Percentiles rank a stretch among this genome's conserved stretches.
Conservation (phyloP, 1,140 invertebrate genomes). For the Nymphalis io region DNA sequence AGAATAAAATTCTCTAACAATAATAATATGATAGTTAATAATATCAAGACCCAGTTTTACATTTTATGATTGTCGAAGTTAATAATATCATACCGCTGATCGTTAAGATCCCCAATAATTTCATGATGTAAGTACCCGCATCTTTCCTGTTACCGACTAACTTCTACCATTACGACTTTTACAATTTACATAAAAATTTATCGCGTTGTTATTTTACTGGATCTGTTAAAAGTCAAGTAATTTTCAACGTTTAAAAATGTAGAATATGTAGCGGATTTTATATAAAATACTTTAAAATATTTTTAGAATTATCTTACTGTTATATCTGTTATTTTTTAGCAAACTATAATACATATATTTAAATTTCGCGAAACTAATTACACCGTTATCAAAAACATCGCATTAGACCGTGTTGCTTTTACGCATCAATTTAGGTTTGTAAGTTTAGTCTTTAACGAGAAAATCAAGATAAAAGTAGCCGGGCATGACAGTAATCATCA, state of each 20-base stretch:
- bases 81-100: not conserved
- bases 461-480: constrained; percentile 56
- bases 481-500: constrained; percentile 38
- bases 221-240: not conserved
- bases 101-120: constrained; percentile 2
- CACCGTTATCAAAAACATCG: not conserved
- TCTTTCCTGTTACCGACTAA: not conserved
- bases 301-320: too few relatives aligned
- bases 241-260: not conserved
- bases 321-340: too few relatives aligned
- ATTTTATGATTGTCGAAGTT: not conserved
- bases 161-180: constrained; percentile 4
- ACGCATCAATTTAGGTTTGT: not conserved
- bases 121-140: not conserved
- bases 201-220: not conserved
- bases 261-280: too few relatives aligned
- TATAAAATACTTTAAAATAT: too few relatives aligned
- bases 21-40: too few relatives aligned
- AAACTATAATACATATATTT: too few relatives aligned
- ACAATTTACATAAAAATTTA: constrained; percentile 11
- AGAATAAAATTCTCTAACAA: too few relatives aligned
- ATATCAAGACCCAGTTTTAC: too few relatives aligned
- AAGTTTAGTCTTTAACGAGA: constrained; percentile 15
- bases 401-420: not conserved
- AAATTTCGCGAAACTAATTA: too few relatives aligned